These are phyloP conservation scores for Pseudorasbora parva DNA, from an alignment of 2,113 vertebrate genomes.

Conservation along the genomic window DNA sequence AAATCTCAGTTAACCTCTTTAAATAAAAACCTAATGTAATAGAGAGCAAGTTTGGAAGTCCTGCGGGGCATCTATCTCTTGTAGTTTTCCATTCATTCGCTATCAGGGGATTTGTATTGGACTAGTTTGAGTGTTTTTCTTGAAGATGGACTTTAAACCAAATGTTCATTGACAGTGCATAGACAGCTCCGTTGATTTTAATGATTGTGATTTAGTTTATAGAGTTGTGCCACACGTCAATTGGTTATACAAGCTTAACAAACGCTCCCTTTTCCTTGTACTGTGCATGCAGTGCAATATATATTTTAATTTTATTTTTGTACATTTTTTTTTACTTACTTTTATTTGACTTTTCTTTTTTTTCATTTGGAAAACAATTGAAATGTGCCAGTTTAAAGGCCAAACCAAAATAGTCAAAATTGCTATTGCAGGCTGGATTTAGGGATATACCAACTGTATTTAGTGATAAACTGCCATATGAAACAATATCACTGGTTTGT, in stretches of 20 bases:
- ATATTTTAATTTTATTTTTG: neutral
- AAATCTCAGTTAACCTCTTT: conserved; percentile 31
- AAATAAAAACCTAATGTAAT: conserved; percentile 26
- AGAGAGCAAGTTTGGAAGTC: conserved; percentile 16
- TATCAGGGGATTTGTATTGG: conserved; percentile 13
- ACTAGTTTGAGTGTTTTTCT: neutral
- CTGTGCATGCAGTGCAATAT: neutral
- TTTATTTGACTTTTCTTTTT: no score
- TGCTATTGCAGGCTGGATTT: neutral
- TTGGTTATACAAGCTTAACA: neutral
- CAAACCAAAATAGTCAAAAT: neutral
- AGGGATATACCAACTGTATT: neutral
- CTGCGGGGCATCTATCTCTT: neutral
- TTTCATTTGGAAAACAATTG: no score
- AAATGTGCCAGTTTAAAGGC: neutral
- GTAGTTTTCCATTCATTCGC: neutral
- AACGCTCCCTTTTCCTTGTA: neutral
- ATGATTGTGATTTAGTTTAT: neutral
- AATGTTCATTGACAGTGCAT: neutral
- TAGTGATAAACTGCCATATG: neutral
- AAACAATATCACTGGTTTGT: no score
- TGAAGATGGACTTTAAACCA: neutral
- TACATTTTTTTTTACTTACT: no score
- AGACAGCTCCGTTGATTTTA: neutral
- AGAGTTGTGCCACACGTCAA: neutral